phyloP scores from a whole-genome alignment of 2,797 vertebrate genomes.

The Pristis pectinata region DNA sequence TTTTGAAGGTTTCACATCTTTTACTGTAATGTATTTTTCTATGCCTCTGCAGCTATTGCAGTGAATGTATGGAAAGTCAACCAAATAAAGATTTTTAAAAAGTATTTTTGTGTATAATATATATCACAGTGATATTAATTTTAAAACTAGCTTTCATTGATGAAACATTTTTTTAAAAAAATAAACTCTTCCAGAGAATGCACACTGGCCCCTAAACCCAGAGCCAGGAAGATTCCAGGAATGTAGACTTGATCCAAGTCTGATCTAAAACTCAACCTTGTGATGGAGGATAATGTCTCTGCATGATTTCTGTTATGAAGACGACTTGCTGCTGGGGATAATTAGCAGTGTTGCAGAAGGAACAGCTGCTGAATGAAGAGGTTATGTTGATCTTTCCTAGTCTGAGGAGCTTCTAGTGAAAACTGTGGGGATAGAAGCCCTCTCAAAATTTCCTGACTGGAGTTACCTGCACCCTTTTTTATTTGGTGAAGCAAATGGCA shows the following conservation, averaged over 20 bases:
- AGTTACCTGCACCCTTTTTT: neutral
- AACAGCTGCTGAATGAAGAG: neutral
- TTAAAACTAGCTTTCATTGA: too few relatives aligned
- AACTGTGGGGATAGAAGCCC: neutral
- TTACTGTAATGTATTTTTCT: constrained; percentile 29
- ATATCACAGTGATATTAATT: neutral
- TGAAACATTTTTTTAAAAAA: neutral
- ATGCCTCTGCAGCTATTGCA: neutral
- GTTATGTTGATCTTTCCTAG: neutral
- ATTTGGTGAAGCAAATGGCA: neutral
- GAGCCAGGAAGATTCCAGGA: neutral
- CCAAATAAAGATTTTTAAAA: constrained; percentile 17
- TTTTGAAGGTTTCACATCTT: constrained; percentile 25
- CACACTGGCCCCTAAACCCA: neutral
- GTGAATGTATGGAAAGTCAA: constrained; percentile 16
- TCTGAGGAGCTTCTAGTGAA: too few relatives aligned
- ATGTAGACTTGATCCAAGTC: neutral
- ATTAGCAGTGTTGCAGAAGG: neutral
- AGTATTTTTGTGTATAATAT: neutral
- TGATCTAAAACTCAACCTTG: neutral
- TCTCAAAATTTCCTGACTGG: neutral
- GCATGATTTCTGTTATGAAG: neutral
- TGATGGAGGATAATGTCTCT: too few relatives aligned
- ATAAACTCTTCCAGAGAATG: neutral
- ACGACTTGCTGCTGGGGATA: neutral